phyloP scores from a whole-genome alignment of 2,888 invertebrate genomes.

The Ichneumoninae sp. region DNA sequence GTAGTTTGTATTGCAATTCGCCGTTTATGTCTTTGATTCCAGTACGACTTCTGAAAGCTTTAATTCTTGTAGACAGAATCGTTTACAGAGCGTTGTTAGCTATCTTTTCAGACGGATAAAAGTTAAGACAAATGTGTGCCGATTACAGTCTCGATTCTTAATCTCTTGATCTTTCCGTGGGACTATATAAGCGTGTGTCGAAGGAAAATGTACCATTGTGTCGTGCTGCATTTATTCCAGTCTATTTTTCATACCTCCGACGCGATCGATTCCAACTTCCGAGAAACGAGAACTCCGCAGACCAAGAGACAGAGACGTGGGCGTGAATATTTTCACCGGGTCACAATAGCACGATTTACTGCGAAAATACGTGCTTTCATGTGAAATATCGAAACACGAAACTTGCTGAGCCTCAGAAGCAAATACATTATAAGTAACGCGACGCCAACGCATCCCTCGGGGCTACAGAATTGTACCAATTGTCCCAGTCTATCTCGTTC shows the following conservation, averaged over 20 bases:
- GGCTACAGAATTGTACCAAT: slow-evolving; percentile 25
- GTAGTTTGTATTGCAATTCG: too few relatives aligned
- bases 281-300: slow-evolving; percentile 39
- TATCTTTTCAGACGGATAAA: background rate
- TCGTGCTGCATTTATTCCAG: slow-evolving; percentile 8
- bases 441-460: slow-evolving; percentile 47
- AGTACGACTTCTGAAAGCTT: background rate
- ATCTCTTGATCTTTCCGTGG: background rate
- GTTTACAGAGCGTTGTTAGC: background rate
- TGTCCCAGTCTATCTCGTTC: slow-evolving; percentile 39
- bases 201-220: slow-evolving; percentile 25
- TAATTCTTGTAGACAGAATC: background rate
- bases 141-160: background rate
- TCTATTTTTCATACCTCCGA: slow-evolving; percentile 21
- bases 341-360: slow-evolving; percentile 57
- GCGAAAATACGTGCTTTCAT: slow-evolving; percentile 60
- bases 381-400: slow-evolving; percentile 53
- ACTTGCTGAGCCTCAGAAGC: slow-evolving; percentile 17
- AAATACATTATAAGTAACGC: slow-evolving; percentile 40
- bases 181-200: background rate
- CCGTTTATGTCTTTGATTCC: too few relatives aligned
- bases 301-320: slow-evolving; percentile 35
- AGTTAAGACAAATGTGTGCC: background rate
- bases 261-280: slow-evolving; percentile 38
- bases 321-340: slow-evolving; percentile 48